Conservation (phyloP, 1,140 invertebrate species). For the Cyclargus thomasi region DNA sequence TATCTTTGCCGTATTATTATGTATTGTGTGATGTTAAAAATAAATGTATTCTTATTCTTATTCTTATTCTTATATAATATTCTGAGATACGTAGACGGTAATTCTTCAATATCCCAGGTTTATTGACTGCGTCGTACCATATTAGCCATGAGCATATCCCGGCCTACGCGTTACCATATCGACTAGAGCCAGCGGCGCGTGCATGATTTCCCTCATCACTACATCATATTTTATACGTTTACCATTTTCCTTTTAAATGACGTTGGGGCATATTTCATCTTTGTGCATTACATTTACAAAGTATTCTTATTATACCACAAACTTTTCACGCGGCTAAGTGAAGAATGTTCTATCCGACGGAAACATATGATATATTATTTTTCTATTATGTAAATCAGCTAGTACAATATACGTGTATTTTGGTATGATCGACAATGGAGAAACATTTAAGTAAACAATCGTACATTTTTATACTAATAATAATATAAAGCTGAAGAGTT, state of each 20-base stretch:
- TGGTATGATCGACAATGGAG: too few relatives aligned
- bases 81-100: background rate
- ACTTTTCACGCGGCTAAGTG: too few relatives aligned
- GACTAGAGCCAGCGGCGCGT: background rate
- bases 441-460: too few relatives aligned
- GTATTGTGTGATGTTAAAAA: too few relatives aligned
- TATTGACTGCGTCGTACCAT: background rate
- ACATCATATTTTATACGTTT: background rate
- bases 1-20: too few relatives aligned
- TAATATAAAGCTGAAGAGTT: too few relatives aligned
- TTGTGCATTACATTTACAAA: background rate
- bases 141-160: background rate
- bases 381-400: too few relatives aligned
- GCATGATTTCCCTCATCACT: slow-evolving; percentile 5
- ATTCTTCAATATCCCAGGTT: background rate
- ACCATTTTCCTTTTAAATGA: background rate
- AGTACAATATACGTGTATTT: too few relatives aligned
- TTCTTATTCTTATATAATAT: background rate
- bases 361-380: too few relatives aligned
- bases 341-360: too few relatives aligned
- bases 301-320: background rate
- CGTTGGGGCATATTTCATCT: background rate
- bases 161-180: slow-evolving; percentile 7
- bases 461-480: too few relatives aligned
- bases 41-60: too few relatives aligned